Conservation (phyloP, 2,797 vertebrate genomes). For the Champsocephalus esox region DNA sequence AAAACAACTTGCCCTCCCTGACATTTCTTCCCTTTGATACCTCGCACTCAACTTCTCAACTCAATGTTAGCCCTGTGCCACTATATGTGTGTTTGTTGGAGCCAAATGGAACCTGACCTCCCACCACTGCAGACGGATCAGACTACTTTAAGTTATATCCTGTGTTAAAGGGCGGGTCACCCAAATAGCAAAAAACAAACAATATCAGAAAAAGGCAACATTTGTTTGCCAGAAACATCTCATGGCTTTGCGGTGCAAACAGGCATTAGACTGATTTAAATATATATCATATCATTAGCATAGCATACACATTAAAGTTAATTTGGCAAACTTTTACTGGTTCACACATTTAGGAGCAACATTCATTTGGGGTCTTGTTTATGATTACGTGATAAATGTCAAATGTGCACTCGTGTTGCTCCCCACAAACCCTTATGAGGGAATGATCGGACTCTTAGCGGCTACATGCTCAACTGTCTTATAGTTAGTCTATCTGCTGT, state of each 20-base stretch:
- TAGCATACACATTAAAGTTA: background rate
- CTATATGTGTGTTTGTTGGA: slow-evolving; percentile 34
- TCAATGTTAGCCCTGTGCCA: slow-evolving; percentile 64
- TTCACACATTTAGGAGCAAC: slow-evolving; percentile 13
- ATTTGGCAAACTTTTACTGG: background rate
- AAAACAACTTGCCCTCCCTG: slow-evolving; percentile 68
- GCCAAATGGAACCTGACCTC: slow-evolving; percentile 55
- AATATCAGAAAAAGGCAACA: background rate
- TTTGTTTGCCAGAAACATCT: background rate
- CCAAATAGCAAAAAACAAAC: slow-evolving; percentile 8
- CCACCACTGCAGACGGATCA: slow-evolving; percentile 40
- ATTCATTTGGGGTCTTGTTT: slow-evolving; percentile 7
- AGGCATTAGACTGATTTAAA: background rate
- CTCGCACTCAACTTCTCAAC: slow-evolving; percentile 59
- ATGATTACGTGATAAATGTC: background rate
- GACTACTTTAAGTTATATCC: slow-evolving; percentile 33
- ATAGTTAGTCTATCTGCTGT: background rate
- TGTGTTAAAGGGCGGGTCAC: slow-evolving; percentile 18
- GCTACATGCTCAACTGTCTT: background rate
- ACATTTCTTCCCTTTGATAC: slow-evolving; percentile 74
- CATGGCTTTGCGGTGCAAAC: background rate
- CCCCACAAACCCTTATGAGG: background rate
- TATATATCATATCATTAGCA: background rate
- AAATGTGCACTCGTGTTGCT: background rate
- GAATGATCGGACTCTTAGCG: background rate